phyloP scores from a whole-genome alignment of 2,888 invertebrate species.

The Dryobota labecula region DNA sequence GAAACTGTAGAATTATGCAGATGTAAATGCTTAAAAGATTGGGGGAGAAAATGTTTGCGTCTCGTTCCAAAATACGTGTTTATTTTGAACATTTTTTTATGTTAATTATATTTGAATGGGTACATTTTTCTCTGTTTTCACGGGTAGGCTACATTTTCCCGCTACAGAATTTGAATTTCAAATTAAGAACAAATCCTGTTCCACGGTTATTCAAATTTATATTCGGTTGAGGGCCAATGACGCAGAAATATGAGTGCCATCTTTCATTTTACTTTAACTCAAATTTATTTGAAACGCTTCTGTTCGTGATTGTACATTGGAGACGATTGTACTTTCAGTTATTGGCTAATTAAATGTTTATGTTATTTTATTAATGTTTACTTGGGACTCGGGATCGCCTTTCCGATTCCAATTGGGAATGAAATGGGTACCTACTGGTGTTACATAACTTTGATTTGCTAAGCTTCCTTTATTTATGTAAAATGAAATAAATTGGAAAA shows the following conservation, averaged over 20 bases:
- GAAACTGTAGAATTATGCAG: constrained; percentile 69
- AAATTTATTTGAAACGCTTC: constrained; percentile 79
- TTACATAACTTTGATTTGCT: background rate
- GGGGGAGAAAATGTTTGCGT: constrained; percentile 60
- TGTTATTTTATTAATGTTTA: constrained; percentile 52
- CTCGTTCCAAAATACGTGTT: constrained; percentile 77
- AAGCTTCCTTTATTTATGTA: background rate
- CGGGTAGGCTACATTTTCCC: constrained; percentile 80
- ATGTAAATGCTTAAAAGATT: constrained; percentile 68
- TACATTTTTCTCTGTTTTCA: constrained; percentile 82
- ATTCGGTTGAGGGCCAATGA: constrained; percentile 84
- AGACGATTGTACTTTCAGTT: constrained; percentile 60
- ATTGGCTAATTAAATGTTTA: constrained; percentile 67
- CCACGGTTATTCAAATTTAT: constrained; percentile 84
- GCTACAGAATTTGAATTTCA: constrained; percentile 85
- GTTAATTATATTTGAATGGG: constrained; percentile 84
- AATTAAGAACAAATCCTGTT: constrained; percentile 83
- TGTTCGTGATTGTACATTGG: constrained; percentile 70
- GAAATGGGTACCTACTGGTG: constrained; percentile 2
- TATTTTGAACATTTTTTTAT: constrained; percentile 80
- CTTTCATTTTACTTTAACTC: constrained; percentile 79
- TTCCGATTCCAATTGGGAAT: constrained; percentile 28
- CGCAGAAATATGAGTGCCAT: constrained; percentile 84
- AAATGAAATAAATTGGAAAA: background rate
- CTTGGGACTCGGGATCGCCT: constrained; percentile 37